These are phyloP conservation scores for Petrocephalus schoutedeni DNA, from an alignment of 2,797 vertebrate species.

Conservation along the genomic window DNA sequence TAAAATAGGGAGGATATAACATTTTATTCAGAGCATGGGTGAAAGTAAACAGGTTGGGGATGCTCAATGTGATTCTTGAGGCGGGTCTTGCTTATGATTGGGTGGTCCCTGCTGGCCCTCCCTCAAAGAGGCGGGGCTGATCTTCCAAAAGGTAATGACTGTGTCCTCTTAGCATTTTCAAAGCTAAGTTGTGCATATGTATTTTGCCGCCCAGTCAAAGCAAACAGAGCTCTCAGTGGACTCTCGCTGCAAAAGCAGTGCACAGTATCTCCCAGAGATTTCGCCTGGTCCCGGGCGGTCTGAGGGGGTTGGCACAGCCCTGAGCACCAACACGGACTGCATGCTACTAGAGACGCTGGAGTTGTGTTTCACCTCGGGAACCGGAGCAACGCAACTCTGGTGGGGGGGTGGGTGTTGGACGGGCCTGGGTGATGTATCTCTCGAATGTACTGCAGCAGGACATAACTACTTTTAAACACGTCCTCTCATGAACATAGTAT, in stretches of 20 bases:
- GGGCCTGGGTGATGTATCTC: background rate
- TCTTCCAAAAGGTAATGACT: too few species aligned
- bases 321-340: background rate
- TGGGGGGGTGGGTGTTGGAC: background rate
- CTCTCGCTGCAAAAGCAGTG: background rate
- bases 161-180: background rate
- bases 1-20: too few species aligned
- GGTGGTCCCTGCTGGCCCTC: too few species aligned
- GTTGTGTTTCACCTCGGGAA: conserved; percentile 15
- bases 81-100: background rate
- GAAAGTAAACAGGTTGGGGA: background rate
- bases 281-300: background rate
- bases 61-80: background rate
- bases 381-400: background rate
- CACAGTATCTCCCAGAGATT: background rate
- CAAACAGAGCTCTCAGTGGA: background rate
- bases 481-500: background rate
- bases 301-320: background rate
- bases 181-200: background rate
- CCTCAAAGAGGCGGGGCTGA: too few species aligned
- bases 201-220: background rate
- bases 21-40: too few species aligned
- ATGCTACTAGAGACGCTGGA: background rate
- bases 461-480: background rate
- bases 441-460: background rate